phyloP scores from a whole-genome alignment of 2,888 invertebrate species.

The Cyaniris semiargus region DNA sequence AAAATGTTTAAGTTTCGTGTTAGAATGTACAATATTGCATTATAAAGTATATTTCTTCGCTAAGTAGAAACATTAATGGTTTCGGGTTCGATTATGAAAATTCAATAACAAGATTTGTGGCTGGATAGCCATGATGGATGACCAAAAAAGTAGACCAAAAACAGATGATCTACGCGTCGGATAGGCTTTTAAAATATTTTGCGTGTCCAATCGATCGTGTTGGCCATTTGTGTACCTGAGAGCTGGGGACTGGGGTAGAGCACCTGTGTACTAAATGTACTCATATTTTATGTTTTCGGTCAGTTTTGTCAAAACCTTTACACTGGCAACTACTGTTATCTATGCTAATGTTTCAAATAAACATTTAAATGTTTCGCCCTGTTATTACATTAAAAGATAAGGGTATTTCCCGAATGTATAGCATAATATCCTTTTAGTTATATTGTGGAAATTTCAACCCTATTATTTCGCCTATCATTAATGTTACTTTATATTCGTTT shows the following conservation, averaged over 20 bases:
- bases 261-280: background rate
- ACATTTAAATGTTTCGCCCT: constrained; percentile 2
- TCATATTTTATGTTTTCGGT: background rate
- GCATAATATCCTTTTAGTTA: background rate
- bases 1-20: background rate
- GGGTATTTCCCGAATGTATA: background rate
- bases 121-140: background rate
- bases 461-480: background rate
- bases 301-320: background rate
- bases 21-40: background rate
- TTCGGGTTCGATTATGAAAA: too few relatives aligned
- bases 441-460: constrained; percentile 9
- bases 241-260: background rate
- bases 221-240: background rate
- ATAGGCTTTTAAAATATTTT: background rate
- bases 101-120: background rate
- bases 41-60: background rate
- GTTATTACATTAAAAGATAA: constrained; percentile 6
- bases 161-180: background rate
- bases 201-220: constrained; percentile 1
- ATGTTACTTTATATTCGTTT: constrained; percentile 13
- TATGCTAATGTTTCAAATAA: constrained; percentile 7
- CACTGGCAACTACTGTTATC: background rate
- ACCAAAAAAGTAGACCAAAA: background rate
- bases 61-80: too few relatives aligned